Percentiles rank a stretch among this genome's conserved stretches.
These are phyloP conservation scores for Neoscelio sp. DNA, from an alignment of 2,888 invertebrate genomes.

Conservation along the genomic window DNA sequence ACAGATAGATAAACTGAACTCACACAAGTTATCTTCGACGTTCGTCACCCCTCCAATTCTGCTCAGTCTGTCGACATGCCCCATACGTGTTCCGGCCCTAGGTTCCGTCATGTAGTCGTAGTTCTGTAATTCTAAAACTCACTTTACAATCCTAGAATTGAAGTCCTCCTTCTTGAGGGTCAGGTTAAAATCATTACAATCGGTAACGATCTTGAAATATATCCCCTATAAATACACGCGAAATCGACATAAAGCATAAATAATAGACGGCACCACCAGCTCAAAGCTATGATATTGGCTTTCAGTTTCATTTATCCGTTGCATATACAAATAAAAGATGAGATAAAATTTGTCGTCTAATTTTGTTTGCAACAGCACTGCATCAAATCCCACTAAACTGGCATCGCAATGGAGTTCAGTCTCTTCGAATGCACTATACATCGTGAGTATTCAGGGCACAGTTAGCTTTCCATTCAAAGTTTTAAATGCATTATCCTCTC, in stretches of 20 bases:
- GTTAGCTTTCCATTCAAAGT: constrained; percentile 65
- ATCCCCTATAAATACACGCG: constrained; percentile 71
- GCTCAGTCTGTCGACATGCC: constrained; percentile 42
- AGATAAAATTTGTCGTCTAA: constrained; percentile 72
- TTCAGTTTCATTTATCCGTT: constrained; percentile 71
- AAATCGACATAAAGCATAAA: constrained; percentile 72
- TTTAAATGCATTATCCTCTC: constrained; percentile 70
- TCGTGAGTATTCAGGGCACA: constrained; percentile 70
- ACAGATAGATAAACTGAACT: too few species aligned
- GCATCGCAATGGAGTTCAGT: constrained; percentile 80
- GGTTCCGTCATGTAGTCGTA: too few species aligned
- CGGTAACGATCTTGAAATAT: constrained; percentile 60
- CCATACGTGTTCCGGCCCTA: too few species aligned
- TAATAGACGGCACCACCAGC: constrained; percentile 70
- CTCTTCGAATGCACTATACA: constrained; percentile 74
- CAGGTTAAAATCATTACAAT: background rate
- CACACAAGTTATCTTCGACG: constrained; percentile 33
- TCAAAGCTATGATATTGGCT: constrained; percentile 76
- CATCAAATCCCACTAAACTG: constrained; percentile 74
- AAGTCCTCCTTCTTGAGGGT: constrained; percentile 71
- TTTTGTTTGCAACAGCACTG: constrained; percentile 75
- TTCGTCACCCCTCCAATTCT: constrained; percentile 1
- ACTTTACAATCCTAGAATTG: constrained; percentile 71
- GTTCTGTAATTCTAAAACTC: constrained; percentile 65
- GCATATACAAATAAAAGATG: constrained; percentile 75